These are phyloP conservation scores for Clusia tigrina DNA, from an alignment of 2,888 invertebrate genomes.

Conservation along the genomic window DNA sequence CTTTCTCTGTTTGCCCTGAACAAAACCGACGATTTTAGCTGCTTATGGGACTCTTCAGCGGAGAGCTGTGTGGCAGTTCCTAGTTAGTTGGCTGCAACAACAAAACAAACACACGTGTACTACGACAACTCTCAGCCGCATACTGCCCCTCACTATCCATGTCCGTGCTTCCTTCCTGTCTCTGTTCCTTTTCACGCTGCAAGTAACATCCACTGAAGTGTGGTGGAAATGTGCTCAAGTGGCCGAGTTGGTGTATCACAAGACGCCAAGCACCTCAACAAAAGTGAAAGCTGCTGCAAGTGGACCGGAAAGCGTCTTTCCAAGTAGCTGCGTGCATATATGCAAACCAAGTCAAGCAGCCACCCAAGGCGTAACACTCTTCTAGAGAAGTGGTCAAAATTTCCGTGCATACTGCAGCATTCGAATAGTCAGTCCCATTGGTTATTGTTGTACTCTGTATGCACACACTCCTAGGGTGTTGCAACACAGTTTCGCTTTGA, in stretches of 20 bases:
- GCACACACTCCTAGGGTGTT: too few species aligned
- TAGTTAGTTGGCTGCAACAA: too few species aligned
- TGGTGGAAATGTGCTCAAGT: conserved; percentile 44
- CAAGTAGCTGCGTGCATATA: neutral
- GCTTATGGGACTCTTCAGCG: too few species aligned
- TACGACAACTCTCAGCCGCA: too few species aligned
- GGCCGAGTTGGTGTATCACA: conserved; percentile 16
- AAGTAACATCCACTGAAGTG: conserved; percentile 1
- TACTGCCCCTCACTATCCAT: conserved; percentile 38
- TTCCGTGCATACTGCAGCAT: too few species aligned
- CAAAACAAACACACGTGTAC: too few species aligned
- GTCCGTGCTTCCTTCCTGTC: neutral
- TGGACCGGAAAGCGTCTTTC: neutral
- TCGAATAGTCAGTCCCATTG: too few species aligned
- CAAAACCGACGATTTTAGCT: too few species aligned
- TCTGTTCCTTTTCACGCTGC: conserved; percentile 12
- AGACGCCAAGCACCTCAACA: neutral
- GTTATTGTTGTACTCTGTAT: too few species aligned
- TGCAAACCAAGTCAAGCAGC: conserved; percentile 58
- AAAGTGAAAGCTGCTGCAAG: neutral
- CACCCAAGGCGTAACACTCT: conserved; percentile 44
- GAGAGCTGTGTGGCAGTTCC: too few species aligned
- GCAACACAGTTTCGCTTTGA: too few species aligned
- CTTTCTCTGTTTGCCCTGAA: too few species aligned
- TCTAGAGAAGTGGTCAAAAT: conserved; percentile 9